Evolutionary conservation across 2,888 invertebrate genomes (phyloP).

Genomic region (Leuctra nigra): DNA sequence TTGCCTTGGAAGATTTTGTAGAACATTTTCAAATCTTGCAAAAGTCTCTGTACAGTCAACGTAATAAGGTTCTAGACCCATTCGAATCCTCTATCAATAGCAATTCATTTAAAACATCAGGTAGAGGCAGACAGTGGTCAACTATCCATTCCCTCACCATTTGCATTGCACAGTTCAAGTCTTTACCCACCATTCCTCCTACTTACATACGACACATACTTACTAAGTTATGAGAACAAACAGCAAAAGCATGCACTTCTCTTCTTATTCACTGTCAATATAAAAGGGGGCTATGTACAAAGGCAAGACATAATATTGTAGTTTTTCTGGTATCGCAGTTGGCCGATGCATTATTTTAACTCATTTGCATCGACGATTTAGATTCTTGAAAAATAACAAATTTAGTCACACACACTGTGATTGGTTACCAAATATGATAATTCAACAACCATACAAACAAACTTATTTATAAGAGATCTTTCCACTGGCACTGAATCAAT

Average conservation of each 20-base stretch:
- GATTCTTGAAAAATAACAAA: not conserved
- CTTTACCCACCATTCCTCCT: not conserved
- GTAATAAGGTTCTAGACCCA: not conserved
- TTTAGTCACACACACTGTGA: not conserved
- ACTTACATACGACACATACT: slow-evolving; percentile 15
- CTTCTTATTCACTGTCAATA: slow-evolving; percentile 17
- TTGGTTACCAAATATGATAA: not conserved
- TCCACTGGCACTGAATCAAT: not conserved
- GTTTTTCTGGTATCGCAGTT: too few relatives aligned
- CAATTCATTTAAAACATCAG: not conserved
- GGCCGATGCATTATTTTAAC: too few relatives aligned
- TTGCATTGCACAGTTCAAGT: slow-evolving; percentile 15
- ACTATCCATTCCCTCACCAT: not conserved
- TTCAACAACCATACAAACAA: too few relatives aligned
- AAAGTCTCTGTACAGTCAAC: not conserved
- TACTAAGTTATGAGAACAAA: slow-evolving; percentile 20
- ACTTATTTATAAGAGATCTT: not conserved
- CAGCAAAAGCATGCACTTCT: slow-evolving; percentile 21
- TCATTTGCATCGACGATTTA: too few relatives aligned
- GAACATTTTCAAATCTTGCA: not conserved
- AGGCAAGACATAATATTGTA: slow-evolving; percentile 21
- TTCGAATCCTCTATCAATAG: not conserved
- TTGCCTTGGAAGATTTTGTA: slow-evolving; percentile 17
- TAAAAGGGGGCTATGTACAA: slow-evolving; percentile 22
- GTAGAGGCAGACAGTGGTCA: not conserved